Percentiles rank a stretch among this genome's conserved stretches.
phyloP scores from a whole-genome alignment of 2,113 vertebrate species.

The Shinisaurus crocodilurus region DNA sequence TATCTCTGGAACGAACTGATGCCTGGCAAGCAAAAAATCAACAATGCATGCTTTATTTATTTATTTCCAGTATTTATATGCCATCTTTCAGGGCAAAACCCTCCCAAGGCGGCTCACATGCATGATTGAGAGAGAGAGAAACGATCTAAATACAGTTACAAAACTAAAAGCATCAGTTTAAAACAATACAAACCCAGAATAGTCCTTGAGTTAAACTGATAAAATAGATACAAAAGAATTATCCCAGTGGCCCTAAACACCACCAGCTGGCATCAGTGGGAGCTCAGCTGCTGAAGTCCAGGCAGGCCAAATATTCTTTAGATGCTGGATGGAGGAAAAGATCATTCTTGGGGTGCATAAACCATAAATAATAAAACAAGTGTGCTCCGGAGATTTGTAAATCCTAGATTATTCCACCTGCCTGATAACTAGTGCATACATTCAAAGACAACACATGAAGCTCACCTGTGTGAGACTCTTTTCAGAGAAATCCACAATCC shows the following conservation, averaged over 20 bases:
- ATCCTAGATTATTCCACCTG: too few relatives aligned
- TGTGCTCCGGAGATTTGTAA: too few relatives aligned
- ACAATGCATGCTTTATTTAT: neutral
- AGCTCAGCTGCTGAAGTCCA: neutral
- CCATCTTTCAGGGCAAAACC: neutral
- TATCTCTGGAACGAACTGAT: neutral
- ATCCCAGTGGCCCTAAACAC: neutral
- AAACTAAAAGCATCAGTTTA: neutral
- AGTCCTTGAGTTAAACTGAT: neutral
- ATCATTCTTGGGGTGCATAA: too few relatives aligned
- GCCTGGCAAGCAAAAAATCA: neutral
- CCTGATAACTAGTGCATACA: too few relatives aligned
- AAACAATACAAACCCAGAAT: neutral
- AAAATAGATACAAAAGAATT: neutral
- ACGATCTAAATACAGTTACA: neutral
- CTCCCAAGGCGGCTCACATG: neutral
- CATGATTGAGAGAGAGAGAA: neutral
- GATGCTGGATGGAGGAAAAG: neutral
- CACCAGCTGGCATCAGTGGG: neutral
- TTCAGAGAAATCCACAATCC: too few relatives aligned
- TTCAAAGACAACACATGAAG: too few relatives aligned
- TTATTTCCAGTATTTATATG: neutral
- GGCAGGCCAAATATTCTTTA: neutral
- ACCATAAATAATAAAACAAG: too few relatives aligned
- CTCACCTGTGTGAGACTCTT: too few relatives aligned